These are phyloP conservation scores for Aporrectodea caliginosa DNA, from an alignment of 1,140 invertebrate genomes.

Conservation along the genomic window DNA sequence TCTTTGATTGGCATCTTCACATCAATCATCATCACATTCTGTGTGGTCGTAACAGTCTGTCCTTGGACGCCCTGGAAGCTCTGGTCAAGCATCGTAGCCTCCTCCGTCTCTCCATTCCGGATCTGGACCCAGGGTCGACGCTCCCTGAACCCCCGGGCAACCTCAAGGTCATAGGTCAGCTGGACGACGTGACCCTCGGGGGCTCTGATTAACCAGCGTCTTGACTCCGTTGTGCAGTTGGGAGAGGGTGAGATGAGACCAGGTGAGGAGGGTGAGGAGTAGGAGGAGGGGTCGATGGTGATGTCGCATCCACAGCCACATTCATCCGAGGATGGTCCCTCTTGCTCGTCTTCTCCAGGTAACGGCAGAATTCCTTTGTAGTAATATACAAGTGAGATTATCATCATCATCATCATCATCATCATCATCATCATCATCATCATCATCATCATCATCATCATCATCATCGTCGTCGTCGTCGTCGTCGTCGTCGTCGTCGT, in stretches of 20 bases:
- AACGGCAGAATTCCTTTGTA: too few relatives aligned
- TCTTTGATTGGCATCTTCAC: background rate
- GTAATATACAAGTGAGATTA: too few relatives aligned
- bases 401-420: slow-evolving; percentile 2
- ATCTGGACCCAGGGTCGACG: background rate
- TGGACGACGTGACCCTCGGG: background rate
- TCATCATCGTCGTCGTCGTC: background rate
- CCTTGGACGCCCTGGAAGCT: background rate
- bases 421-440: slow-evolving; percentile 3
- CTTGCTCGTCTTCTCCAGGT: too few relatives aligned
- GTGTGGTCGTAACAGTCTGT: background rate
- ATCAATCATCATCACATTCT: background rate
- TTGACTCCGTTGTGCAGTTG: background rate
- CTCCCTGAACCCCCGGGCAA: background rate
- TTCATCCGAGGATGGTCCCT: too few relatives aligned
- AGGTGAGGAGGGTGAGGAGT: background rate
- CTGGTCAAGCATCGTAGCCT: background rate
- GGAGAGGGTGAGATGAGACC: background rate
- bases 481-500: too few relatives aligned
- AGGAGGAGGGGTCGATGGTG: background rate
- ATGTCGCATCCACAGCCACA: background rate
- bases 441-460: slow-evolving; percentile 2
- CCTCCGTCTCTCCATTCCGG: background rate
- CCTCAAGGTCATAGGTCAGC: background rate
- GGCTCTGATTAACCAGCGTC: background rate